phyloP scores from a whole-genome alignment of 2,888 invertebrate species.

The Ctenicera cuprea region DNA sequence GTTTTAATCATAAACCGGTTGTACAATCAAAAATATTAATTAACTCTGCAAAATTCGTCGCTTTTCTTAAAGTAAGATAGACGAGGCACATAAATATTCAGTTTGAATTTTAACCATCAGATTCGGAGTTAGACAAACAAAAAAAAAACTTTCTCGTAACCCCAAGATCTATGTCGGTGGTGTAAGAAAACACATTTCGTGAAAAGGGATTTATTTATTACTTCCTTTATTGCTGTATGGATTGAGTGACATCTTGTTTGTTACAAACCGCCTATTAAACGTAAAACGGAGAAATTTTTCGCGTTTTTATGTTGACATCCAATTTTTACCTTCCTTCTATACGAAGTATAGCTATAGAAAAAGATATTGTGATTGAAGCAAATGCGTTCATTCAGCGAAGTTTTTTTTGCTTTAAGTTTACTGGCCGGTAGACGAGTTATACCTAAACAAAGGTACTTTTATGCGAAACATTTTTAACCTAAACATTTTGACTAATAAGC shows the following conservation, averaged over 20 bases:
- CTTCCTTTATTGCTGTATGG: conserved; percentile 13
- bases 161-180: conserved; percentile 1
- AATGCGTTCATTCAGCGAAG: too few species aligned
- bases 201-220: conserved; percentile 14
- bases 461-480: too few species aligned
- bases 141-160: neutral
- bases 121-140: neutral
- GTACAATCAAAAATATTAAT: conserved; percentile 8
- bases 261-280: conserved; percentile 12
- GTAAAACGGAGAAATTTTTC: neutral
- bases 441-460: too few species aligned
- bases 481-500: too few species aligned
- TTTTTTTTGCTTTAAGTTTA: too few species aligned
- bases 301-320: too few species aligned
- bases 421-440: too few species aligned
- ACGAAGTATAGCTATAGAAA: too few species aligned
- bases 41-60: neutral
- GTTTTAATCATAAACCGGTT: conserved; percentile 1
- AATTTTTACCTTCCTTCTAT: too few species aligned
- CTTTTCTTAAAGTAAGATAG: neutral
- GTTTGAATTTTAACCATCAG: neutral
- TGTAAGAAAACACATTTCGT: conserved; percentile 13
- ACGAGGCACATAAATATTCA: conserved; percentile 4
- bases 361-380: too few species aligned
- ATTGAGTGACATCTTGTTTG: conserved; percentile 16